Percentiles rank a stretch among this genome's conserved stretches.
These are phyloP conservation scores for Bombus confusus DNA, from an alignment of 1,140 invertebrate species.

Conservation along the genomic window DNA sequence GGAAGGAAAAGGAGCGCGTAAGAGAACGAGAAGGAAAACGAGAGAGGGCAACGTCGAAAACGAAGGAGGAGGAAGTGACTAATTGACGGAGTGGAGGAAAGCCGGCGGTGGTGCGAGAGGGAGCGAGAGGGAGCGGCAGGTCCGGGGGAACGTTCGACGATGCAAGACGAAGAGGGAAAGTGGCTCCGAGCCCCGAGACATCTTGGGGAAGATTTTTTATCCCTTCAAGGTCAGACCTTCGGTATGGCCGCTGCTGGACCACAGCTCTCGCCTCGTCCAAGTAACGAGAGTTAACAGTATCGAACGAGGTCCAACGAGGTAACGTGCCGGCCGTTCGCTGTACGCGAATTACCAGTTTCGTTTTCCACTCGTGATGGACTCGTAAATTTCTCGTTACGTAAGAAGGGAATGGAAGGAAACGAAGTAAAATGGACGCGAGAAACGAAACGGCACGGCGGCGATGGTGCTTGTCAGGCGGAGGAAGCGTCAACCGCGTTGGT, in stretches of 20 bases:
- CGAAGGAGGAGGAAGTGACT: constrained; percentile 64
- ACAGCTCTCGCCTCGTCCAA: constrained; percentile 65
- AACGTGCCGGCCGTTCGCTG: constrained; percentile 63
- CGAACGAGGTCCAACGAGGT: constrained; percentile 69
- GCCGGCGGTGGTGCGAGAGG: constrained; percentile 42
- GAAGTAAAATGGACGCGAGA: neutral
- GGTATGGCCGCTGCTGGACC: constrained; percentile 78
- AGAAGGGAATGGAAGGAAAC: neutral
- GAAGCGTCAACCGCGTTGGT: neutral
- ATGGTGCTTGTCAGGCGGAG: neutral
- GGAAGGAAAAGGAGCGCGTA: constrained; percentile 24
- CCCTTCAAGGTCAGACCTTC: constrained; percentile 80
- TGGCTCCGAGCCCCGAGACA: constrained; percentile 68
- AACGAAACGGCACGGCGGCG: too few relatives aligned
- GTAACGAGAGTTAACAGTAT: constrained; percentile 67
- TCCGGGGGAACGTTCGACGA: constrained; percentile 1
- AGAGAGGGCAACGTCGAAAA: constrained; percentile 40
- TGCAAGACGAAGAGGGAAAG: constrained; percentile 51
- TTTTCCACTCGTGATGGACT: constrained; percentile 42
- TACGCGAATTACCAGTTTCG: constrained; percentile 7
- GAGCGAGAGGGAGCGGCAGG: constrained; percentile 43
- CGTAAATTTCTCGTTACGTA: neutral
- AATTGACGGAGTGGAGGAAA: constrained; percentile 67
- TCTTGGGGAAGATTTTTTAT: constrained; percentile 78
- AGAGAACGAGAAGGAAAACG: constrained; percentile 15